Conservation (phyloP, 1,140 invertebrate species). For the Cataglyphis hispanica region DNA sequence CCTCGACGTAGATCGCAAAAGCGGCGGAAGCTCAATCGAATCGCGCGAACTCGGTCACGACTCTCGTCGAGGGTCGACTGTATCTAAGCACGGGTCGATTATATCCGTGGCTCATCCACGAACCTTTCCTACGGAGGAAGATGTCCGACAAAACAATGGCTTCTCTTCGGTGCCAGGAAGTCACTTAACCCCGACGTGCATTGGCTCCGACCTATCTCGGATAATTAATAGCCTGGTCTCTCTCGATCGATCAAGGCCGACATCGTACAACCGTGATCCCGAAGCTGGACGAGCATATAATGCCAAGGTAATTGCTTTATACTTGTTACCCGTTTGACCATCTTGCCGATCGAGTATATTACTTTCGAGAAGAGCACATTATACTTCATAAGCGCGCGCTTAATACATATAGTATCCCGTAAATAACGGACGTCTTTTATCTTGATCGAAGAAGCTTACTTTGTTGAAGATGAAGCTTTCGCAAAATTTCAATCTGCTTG, state of each 20-base stretch:
- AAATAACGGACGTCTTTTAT: conserved; percentile 31
- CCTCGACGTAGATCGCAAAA: conserved; percentile 56
- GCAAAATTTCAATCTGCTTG: conserved; percentile 34
- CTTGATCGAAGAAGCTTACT: neutral
- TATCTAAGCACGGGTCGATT: conserved; percentile 45
- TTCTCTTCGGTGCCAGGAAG: conserved; percentile 71
- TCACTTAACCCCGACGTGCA: conserved; percentile 76
- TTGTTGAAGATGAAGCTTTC: conserved; percentile 15
- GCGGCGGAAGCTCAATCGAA: conserved; percentile 73
- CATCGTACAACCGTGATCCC: conserved; percentile 63
- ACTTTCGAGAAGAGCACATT: conserved; percentile 56
- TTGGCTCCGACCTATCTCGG: conserved; percentile 75
- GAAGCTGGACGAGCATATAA: conserved; percentile 68
- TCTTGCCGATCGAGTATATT: conserved; percentile 31
- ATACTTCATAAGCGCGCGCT: conserved; percentile 45
- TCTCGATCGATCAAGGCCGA: conserved; percentile 73
- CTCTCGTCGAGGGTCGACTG: conserved; percentile 62
- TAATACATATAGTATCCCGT: conserved; percentile 9
- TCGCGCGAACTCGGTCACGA: conserved; percentile 71
- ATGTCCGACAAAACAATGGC: conserved; percentile 74
- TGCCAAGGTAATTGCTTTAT: conserved; percentile 76
- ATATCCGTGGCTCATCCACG: conserved; percentile 63
- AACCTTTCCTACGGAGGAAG: conserved; percentile 52
- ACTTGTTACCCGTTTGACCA: conserved; percentile 72
- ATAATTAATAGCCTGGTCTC: conserved; percentile 79